Evolutionary conservation across 2,888 invertebrate genomes (phyloP).

Genomic region (Zygogramma bicolorata): DNA sequence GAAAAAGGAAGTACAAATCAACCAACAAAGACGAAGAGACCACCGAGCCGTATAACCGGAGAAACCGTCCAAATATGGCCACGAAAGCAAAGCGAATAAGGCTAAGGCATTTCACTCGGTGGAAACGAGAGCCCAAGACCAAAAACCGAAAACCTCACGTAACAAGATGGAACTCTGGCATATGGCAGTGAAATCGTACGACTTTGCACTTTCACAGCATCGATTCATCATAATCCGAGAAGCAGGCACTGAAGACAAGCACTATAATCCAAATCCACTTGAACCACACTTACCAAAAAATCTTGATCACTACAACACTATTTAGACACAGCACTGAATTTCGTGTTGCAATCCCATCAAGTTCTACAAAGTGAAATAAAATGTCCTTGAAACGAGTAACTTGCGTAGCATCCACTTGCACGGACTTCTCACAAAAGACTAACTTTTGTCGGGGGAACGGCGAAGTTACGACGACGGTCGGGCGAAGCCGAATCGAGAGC

Average conservation of each 20-base stretch:
- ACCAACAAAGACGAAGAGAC: neutral
- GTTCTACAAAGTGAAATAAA: constrained; percentile 25
- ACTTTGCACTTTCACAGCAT: constrained; percentile 43
- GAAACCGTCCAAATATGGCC: constrained; percentile 1
- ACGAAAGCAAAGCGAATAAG: constrained; percentile 16
- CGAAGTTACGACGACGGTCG: constrained; percentile 21
- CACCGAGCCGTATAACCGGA: neutral
- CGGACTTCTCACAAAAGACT: constrained; percentile 46
- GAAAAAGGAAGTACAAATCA: constrained; percentile 1
- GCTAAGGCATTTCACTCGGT: constrained; percentile 25
- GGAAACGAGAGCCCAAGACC: constrained; percentile 8
- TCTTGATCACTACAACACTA: constrained; percentile 24
- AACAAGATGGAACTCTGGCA: constrained; percentile 35
- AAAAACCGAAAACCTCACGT: constrained; percentile 24
- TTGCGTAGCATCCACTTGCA: constrained; percentile 39
- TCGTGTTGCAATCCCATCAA: constrained; percentile 9
- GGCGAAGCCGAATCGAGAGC: constrained; percentile 8
- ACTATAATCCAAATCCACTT: constrained; percentile 32
- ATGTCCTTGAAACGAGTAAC: constrained; percentile 46
- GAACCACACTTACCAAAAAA: constrained; percentile 41
- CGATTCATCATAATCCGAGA: constrained; percentile 27
- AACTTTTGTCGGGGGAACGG: constrained; percentile 41
- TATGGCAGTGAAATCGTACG: constrained; percentile 40
- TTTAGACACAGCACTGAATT: constrained; percentile 37
- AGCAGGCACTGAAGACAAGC: constrained; percentile 31